Conservation (phyloP, 2,113 vertebrate species). For the Mola mola region DNA sequence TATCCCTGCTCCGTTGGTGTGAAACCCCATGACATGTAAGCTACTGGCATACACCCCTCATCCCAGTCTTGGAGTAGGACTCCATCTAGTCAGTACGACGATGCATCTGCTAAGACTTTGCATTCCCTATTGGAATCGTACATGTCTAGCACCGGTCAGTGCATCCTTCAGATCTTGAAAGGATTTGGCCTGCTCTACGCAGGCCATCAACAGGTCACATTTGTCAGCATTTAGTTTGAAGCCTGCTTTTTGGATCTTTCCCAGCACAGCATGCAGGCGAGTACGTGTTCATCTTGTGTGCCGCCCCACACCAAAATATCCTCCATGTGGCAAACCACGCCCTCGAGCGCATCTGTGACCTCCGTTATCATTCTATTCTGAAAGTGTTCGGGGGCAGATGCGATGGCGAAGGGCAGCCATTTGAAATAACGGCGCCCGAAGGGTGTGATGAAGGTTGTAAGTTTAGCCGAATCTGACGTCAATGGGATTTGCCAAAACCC, state of each 20-base stretch:
- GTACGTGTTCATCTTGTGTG: conserved; percentile 20
- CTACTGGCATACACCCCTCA: conserved; percentile 13
- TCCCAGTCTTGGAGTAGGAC: conserved; percentile 16
- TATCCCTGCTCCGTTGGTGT: conserved; percentile 20
- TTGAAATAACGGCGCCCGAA: conserved; percentile 25
- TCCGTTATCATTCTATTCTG: conserved; percentile 25
- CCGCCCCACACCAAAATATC: conserved; percentile 20
- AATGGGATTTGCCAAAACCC: conserved; percentile 48
- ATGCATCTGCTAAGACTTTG: conserved; percentile 25
- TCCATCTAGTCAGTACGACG: conserved; percentile 16
- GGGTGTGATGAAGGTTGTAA: conserved; percentile 39
- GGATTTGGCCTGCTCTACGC: background rate
- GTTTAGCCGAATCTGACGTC: conserved; percentile 15
- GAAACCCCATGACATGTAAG: conserved; percentile 14
- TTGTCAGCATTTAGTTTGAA: conserved; percentile 32
- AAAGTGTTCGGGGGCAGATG: conserved; percentile 27
- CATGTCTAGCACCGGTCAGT: conserved; percentile 1
- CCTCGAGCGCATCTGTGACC: conserved; percentile 6
- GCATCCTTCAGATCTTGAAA: conserved; percentile 1
- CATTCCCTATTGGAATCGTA: conserved; percentile 37
- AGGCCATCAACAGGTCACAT: conserved; percentile 24
- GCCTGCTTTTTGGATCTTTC: conserved; percentile 18
- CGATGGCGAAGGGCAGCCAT: conserved; percentile 2
- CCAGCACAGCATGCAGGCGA: conserved; percentile 1
- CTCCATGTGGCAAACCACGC: conserved; percentile 46